phyloP scores from a whole-genome alignment of 2,113 vertebrate species.

The Prolemur simus region DNA sequence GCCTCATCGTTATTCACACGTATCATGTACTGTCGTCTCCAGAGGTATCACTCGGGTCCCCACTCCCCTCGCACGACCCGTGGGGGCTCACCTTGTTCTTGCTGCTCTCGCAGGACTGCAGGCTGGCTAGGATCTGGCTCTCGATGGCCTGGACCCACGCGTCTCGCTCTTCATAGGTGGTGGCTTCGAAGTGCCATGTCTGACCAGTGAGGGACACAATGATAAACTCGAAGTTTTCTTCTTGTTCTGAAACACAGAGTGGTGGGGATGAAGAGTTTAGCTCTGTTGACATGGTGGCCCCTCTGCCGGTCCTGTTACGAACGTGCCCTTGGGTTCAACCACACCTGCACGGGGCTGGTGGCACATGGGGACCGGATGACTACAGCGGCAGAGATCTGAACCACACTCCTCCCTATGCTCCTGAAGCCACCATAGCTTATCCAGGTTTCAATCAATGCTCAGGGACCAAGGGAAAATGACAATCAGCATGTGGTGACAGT shows the following conservation, averaged over 20 bases:
- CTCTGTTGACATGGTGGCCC: neutral
- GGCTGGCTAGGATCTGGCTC: slow-evolving; percentile 97
- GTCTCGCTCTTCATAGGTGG: slow-evolving; percentile 96
- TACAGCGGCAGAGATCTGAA: neutral
- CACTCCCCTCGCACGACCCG: neutral
- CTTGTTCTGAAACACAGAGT: slow-evolving; percentile 90
- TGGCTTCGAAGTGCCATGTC: slow-evolving; percentile 98
- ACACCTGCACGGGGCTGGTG: neutral
- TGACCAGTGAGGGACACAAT: slow-evolving; percentile 98
- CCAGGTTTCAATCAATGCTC: neutral
- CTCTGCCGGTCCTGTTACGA: neutral
- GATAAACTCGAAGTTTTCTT: slow-evolving; percentile 98
- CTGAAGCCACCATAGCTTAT: neutral
- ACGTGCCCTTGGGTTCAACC: neutral
- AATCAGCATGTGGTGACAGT: neutral
- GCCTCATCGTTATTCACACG: neutral
- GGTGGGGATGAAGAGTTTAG: neutral
- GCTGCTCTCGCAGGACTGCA: slow-evolving; percentile 98
- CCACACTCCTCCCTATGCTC: neutral
- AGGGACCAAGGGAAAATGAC: neutral
- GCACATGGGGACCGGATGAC: neutral
- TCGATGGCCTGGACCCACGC: slow-evolving; percentile 98
- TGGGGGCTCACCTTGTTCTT: slow-evolving; percentile 93
- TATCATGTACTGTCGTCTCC: neutral
- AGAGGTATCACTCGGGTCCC: neutral